Conservation (phyloP, 2,888 invertebrate genomes). For the Cephus rjabovi region DNA sequence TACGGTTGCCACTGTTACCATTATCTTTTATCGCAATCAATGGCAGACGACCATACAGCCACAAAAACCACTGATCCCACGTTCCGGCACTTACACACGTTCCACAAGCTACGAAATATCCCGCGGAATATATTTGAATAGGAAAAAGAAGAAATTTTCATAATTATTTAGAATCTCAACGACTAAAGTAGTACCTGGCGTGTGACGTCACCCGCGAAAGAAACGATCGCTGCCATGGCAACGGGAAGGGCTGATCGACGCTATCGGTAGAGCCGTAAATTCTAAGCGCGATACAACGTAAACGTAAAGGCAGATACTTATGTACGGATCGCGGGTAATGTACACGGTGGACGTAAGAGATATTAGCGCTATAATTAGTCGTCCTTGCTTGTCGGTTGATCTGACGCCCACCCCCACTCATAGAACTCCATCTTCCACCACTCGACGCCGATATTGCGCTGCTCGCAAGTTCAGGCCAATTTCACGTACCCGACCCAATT, state of each 20-base stretch:
- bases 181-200: background rate
- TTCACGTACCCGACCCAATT: background rate
- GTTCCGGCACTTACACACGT: background rate
- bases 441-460: background rate
- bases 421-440: conserved; percentile 43
- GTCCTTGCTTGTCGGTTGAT: conserved; percentile 60
- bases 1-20: background rate
- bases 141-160: background rate
- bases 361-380: conserved; percentile 60
- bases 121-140: background rate
- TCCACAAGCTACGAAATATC: background rate
- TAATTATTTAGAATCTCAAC: background rate
- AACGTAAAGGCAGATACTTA: background rate
- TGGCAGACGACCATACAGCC: background rate
- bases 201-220: background rate
- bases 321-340: background rate
- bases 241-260: background rate
- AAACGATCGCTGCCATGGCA: background rate
- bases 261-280: background rate
- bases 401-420: conserved; percentile 60
- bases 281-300: background rate
- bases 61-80: background rate
- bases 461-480: background rate
- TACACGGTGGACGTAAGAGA: conserved; percentile 41
- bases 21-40: background rate